Evolutionary conservation across 1,140 invertebrate genomes (phyloP), one percentile per base, ranked within the genome.

Genomic region (Hycleus phaleratus): DNA sequence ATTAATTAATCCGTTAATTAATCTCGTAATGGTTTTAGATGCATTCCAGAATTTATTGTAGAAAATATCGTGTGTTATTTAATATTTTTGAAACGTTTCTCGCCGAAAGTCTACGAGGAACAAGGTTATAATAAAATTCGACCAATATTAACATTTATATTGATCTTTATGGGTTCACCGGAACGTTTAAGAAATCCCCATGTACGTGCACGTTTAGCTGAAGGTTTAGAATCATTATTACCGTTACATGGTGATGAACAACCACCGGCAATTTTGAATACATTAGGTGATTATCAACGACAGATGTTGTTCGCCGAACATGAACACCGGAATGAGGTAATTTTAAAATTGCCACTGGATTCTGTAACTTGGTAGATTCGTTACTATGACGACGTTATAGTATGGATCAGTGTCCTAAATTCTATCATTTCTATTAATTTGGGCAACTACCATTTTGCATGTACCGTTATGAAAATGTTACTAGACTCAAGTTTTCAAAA

Each of bases 171-270:
- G 85, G 90, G 91, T 8, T 89, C 88, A 60, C 81, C 87, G 0
- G 73, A 83, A 4, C 77, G 88, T 48, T 84, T 94, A 46, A 88
- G 90, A 67, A 98, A 97, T 80, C 95, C 95, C 12, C 95, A 98
- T 81, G 76, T 96, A 46, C 74, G 80, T 56, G 95, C 94, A 1
- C 82, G 87, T 58, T 74, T 98, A 44, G 94, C 95, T 0, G 93
- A 95, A 74, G 88, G 86, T 49, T 72, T 97, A 18, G 91, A 95
- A 67, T 84, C 87, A 32, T 79, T 95, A 63, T 74, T 94, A 62
- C 90, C 90, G 3, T 81, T 77, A 51, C 78, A 82, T 40, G 79
- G 83, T 4, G 78, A 82, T 49, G 75, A 80, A 56, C 32, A 7
- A 32, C 32, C 32, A n/a, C 79, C 77, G 43, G 71, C 79, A 2